Evolutionary conservation across 2,113 vertebrate genomes (phyloP).

Genomic region (Benitochromis conjunctus): DNA sequence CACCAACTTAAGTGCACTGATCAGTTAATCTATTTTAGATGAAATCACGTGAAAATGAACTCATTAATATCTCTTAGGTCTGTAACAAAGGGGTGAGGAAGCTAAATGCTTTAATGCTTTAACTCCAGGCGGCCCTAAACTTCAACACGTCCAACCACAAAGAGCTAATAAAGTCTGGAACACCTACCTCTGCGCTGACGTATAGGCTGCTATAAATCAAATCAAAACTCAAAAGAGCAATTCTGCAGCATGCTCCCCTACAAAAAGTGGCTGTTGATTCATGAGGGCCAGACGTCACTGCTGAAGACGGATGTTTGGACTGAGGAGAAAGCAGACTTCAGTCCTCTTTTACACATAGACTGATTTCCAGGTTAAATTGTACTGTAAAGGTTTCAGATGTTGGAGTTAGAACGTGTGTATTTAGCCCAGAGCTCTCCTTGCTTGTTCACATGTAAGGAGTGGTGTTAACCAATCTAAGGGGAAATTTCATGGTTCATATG

Average conservation of each 20-base stretch:
- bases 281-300: slow-evolving; percentile 8
- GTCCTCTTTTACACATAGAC: slow-evolving; percentile 9
- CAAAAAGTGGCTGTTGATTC: slow-evolving; percentile 54
- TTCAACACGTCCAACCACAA: not conserved
- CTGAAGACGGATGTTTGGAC: slow-evolving; percentile 30
- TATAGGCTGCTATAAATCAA: not conserved
- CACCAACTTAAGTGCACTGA: not conserved
- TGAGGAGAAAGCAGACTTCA: slow-evolving; percentile 22
- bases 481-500: no score
- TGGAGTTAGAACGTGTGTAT: not conserved
- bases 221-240: slow-evolving; percentile 1
- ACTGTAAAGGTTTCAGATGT: slow-evolving; percentile 13
- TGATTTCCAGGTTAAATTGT: slow-evolving; percentile 22
- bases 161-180: not conserved
- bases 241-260: slow-evolving; percentile 18
- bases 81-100: not conserved
- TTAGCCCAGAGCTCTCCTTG: not conserved
- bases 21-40: not conserved
- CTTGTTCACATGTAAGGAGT: no score
- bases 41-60: not conserved
- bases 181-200: not conserved
- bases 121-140: not conserved
- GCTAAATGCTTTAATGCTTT: not conserved
- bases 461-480: no score
- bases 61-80: not conserved